Percentiles rank a stretch among this genome's conserved stretches.
phyloP scores from a whole-genome alignment of 2,113 vertebrate species.

The Siniperca knerii region DNA sequence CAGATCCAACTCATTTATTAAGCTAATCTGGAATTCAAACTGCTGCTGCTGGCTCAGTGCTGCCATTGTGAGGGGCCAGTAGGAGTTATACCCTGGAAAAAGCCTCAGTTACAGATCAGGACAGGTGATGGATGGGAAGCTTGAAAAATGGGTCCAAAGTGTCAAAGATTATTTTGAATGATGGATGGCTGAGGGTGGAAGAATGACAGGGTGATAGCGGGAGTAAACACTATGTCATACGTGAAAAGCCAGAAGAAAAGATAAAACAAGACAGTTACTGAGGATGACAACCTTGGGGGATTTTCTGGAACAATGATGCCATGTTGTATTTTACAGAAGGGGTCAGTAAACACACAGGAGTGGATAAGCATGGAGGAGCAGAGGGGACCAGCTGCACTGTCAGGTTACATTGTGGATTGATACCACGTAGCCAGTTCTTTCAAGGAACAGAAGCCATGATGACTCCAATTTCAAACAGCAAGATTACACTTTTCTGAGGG shows the following conservation, averaged over 20 bases:
- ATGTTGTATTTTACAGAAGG: slow-evolving; percentile 21
- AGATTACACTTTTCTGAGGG: slow-evolving; percentile 45
- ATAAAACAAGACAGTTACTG: background rate
- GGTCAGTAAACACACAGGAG: slow-evolving; percentile 43
- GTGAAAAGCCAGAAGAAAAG: slow-evolving; percentile 11
- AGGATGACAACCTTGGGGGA: background rate
- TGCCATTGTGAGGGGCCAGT: background rate
- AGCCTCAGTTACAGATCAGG: slow-evolving; percentile 3
- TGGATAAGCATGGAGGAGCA: background rate
- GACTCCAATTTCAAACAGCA: slow-evolving; percentile 48
- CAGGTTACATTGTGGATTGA: slow-evolving; percentile 27
- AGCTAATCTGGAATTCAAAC: slow-evolving; percentile 24
- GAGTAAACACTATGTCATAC: background rate
- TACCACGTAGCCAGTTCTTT: slow-evolving; percentile 30
- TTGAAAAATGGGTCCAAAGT: background rate
- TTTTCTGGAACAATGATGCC: background rate
- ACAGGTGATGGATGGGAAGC: slow-evolving; percentile 22
- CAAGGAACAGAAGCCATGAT: slow-evolving; percentile 13
- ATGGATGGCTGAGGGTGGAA: slow-evolving; percentile 8
- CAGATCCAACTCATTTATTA: background rate
- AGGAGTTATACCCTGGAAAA: background rate
- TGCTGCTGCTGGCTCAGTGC: background rate
- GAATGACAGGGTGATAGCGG: slow-evolving; percentile 2
- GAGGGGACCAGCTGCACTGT: slow-evolving; percentile 25
- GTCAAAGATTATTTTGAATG: slow-evolving; percentile 22